These are phyloP conservation scores for Tragelaphus strepsiceros DNA, from an alignment of 2,113 vertebrate species.

Conservation along the genomic window DNA sequence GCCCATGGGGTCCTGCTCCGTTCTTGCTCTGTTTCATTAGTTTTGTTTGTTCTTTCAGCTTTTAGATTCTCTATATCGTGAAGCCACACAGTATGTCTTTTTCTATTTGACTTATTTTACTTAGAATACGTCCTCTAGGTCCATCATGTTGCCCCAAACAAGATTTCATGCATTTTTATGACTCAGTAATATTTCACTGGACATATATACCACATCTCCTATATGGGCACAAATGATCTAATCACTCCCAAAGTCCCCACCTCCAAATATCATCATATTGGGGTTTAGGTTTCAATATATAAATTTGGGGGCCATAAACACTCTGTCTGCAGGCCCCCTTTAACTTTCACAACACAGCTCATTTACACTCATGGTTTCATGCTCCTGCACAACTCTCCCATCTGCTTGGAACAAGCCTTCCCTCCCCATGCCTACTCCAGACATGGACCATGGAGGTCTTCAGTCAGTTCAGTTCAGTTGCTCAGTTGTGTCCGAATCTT, in stretches of 20 bases:
- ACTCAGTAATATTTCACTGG: background rate
- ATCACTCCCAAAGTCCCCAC: background rate
- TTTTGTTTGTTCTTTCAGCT: background rate
- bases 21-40: background rate
- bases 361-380: background rate
- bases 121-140: background rate
- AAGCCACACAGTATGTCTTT: background rate
- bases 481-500: too few relatives aligned
- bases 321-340: background rate
- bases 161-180: background rate
- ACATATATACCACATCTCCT: background rate
- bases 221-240: background rate
- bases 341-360: background rate
- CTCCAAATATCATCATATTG: background rate
- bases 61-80: background rate
- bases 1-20: background rate
- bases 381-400: rapidly evolving
- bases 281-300: background rate
- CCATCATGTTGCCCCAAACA: background rate
- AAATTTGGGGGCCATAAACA: background rate
- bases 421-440: background rate
- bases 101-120: background rate
- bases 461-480: too few relatives aligned
- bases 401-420: background rate
- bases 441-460: too few relatives aligned